A percentile compares a stretch with the other conserved stretches of the same genome.
These are phyloP conservation scores for Accipiter cooperii DNA, from an alignment of 2,113 vertebrate species.

Conservation along the genomic window DNA sequence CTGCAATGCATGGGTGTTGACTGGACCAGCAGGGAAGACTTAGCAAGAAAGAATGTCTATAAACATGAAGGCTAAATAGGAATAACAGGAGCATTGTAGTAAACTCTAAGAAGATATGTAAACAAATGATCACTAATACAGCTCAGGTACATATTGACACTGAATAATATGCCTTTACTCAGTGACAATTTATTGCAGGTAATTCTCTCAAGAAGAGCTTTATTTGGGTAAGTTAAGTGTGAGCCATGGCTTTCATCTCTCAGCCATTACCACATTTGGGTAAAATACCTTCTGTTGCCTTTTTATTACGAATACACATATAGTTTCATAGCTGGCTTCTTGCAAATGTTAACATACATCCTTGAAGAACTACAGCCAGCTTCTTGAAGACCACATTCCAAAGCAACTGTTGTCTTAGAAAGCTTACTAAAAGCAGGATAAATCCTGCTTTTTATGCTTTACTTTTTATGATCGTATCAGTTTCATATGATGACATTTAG, in stretches of 20 bases:
- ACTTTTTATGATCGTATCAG: not conserved
- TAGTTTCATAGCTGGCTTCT: not conserved
- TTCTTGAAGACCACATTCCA: not conserved
- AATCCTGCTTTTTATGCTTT: not conserved
- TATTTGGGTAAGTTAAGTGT: not conserved
- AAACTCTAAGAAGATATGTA: not conserved
- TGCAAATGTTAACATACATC: not conserved
- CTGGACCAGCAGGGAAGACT: not conserved
- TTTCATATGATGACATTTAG: not conserved
- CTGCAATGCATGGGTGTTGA: not conserved
- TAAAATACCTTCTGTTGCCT: not conserved
- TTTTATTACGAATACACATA: not conserved
- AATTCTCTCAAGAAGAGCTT: not conserved
- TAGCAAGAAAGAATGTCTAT: not conserved
- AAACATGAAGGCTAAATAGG: not conserved
- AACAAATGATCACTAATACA: not conserved
- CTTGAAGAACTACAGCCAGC: not conserved
- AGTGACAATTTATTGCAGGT: not conserved
- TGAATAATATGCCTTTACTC: not conserved
- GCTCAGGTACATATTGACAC: accelerated
- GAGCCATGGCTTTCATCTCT: not conserved
- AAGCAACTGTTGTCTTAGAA: not conserved
- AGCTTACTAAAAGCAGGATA: not conserved
- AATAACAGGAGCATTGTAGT: not conserved
- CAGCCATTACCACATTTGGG: not conserved